Base-by-base conservation (phyloP, 2,888 invertebrate genomes). In the Spodoptera littoralis region DNA sequence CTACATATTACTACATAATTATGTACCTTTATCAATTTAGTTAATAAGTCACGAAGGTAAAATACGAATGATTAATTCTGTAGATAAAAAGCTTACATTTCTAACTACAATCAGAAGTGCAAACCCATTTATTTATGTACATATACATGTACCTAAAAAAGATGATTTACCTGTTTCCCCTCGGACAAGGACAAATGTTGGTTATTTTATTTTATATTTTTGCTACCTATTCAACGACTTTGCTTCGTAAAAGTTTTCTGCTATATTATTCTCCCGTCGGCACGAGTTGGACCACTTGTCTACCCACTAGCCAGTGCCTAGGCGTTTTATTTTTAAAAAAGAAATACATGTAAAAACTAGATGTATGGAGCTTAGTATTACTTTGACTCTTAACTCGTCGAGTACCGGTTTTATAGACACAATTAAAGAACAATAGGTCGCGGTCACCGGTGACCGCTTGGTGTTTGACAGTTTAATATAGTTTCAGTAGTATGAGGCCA, bases 231-330 rank as follows among this genome's bases (percentile, higher is more conserved):
- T 47, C 27, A 51, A 41, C 13, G 12, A 43, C 44, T 42, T 59
- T 46, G 22, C n/a, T 58, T 51, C 43, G 43, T 68, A 57, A 69
- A 57, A 59, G 18, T 36, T 48, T 36, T 47, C 30, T 52, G 47
- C 30, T 27, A 69, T 52, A 55, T 58, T 48, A 45, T 30, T 44
- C 41, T 27, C 43, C 60, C 60, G 69, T 36, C 41, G 51, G 63
- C 47, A 43, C 27, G 53, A 51, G 62, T 58, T 51, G 18, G 9
- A 30, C 30, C 24, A 22, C 42, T 47, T 22, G 18, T 30, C 13
- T 12, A 30, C 13, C 30, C 18, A 45, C 13, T 12, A 30, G n/a
- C 18, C 8, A 13, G 41, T 46, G 48, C 6, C 9, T 18, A 47
- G 18, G 18, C 18, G 1, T 58, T 43, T 13, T 4, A 22, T 36